Evolutionary conservation across 2,888 invertebrate species (phyloP).

Genomic region (Lottia scabra): DNA sequence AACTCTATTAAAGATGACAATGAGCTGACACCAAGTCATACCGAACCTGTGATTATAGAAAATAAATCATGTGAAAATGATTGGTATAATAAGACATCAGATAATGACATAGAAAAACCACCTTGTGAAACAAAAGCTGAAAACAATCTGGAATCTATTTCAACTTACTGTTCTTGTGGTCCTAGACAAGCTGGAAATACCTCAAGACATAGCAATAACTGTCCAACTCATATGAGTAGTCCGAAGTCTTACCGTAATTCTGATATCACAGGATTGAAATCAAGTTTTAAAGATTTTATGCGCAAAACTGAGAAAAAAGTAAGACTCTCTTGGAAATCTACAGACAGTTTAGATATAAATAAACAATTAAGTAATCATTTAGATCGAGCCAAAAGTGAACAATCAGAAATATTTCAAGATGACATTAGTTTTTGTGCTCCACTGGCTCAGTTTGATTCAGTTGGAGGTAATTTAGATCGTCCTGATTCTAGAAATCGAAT

Average conservation of each 20-base stretch:
- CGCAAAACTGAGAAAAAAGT: constrained; percentile 37
- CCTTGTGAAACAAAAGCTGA: constrained; percentile 14
- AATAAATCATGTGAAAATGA: constrained; percentile 11
- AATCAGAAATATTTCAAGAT: constrained; percentile 48
- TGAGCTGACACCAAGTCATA: neutral
- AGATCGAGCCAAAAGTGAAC: constrained; percentile 50
- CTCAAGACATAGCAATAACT: neutral
- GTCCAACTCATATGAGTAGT: constrained; percentile 18
- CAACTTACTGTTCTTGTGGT: constrained; percentile 33
- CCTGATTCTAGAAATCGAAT: neutral
- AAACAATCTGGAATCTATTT: constrained; percentile 5
- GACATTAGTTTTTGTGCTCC: constrained; percentile 51
- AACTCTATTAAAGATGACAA: constrained; percentile 27
- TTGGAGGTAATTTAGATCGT: constrained; percentile 41
- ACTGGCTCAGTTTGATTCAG: constrained; percentile 53
- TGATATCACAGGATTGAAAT: constrained; percentile 42
- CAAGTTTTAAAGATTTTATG: constrained; percentile 39
- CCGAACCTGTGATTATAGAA: neutral
- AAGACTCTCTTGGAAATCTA: constrained; percentile 53
- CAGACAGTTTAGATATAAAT: constrained; percentile 50
- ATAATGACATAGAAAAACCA: constrained; percentile 24
- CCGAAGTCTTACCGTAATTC: constrained; percentile 43
- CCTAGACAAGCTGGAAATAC: constrained; percentile 20
- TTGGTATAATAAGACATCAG: constrained; percentile 23
- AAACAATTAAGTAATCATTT: constrained; percentile 43